phyloP scores from a whole-genome alignment of 2,797 vertebrate genomes.

The Chelonia mydas region DNA sequence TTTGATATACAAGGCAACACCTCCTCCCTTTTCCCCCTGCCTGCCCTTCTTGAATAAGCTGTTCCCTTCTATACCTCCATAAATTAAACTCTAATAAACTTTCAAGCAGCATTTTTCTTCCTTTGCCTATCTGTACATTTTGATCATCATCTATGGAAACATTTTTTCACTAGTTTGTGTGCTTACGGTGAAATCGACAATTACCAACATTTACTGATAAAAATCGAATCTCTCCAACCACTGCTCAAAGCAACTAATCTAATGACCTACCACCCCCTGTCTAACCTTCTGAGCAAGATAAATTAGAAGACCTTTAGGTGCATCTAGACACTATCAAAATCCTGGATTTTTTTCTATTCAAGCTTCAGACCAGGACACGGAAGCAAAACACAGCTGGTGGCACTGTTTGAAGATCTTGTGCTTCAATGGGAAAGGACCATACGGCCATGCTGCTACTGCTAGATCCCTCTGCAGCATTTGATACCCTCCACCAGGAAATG shows the following conservation, averaged over 20 bases:
- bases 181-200: no score
- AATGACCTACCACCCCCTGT: neutral
- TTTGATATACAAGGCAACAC: no score
- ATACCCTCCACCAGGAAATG: neutral
- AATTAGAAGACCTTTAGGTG: neutral
- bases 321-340: neutral
- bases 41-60: no score
- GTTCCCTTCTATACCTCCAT: no score
- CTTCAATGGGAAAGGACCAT: no score
- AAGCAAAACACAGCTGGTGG: neutral
- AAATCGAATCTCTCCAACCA: neutral
- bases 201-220: no score
- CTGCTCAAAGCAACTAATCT: neutral
- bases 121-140: no score
- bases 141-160: neutral
- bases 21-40: no score
- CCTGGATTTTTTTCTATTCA: conserved; percentile 2
- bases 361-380: neutral
- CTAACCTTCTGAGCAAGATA: conserved; percentile 20
- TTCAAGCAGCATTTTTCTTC: no score
- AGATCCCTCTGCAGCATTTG: neutral
- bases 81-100: no score
- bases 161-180: neutral
- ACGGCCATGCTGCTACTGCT: neutral
- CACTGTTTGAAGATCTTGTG: no score